Base-by-base conservation (phyloP, 1,140 invertebrate genomes). In the Drosophila kepulauana region DNA sequence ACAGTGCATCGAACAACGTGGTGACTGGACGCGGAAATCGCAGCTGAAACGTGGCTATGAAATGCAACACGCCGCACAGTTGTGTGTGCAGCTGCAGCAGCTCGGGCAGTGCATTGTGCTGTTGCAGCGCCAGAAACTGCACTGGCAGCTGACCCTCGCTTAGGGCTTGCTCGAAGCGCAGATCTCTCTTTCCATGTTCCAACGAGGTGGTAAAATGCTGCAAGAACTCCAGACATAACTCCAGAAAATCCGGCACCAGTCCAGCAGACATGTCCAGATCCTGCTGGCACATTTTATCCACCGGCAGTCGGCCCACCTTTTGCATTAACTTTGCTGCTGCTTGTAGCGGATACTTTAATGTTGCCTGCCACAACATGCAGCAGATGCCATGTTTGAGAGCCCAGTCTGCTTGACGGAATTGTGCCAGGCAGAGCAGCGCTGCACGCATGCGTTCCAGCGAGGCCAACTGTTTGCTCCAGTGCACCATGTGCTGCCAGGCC, bases 401-500 rank as follows among this genome's bases (percentile, higher is more conserved):
- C 94, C 94, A 91, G 96, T 96, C 82, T 93, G 93, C 41, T 86
- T 92, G 77, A 66, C 73, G 93, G 58, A 89, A 94, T 68, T 73
- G 63, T 10, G 43, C 20, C 10, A 96, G 91, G 84, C 95, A 96
- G 45, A 92, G 92, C 1, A 97, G 79, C 0, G 95, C 94, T 8
- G 95, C 94, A 70, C 95, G 93, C 2, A 97, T 93, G 77, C 94
- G 93, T 1, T 94, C 92, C n/a, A 96, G 93, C 61, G 94, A 94
- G 52, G 95, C 94, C 66, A 96, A 94, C 78, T 96, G 95, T 92
- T 96, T 97, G 91, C 96, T 96, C 98, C 98, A 99, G 58, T 94
- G 94, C 71, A 96, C 94, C 65, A 96, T 95, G 93, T 97, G 97
- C 91, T 98, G 97, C 98, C 98, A 99, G 78, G 95, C 95, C 93